phyloP scores from a whole-genome alignment of 2,113 vertebrate genomes.

The Chaenocephalus aceratus region DNA sequence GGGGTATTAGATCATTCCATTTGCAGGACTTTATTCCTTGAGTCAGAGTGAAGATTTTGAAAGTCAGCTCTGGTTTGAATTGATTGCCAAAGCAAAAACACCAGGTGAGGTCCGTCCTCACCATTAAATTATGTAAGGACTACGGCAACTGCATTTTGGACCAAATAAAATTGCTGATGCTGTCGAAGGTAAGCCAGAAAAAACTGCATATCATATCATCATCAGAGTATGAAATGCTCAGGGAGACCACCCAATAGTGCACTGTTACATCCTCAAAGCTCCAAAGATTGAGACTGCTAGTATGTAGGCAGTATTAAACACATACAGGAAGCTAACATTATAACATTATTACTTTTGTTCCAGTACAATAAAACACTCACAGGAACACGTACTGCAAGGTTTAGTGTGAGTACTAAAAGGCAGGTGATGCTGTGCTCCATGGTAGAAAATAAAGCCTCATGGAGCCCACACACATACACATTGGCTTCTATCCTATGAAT shows the following conservation, averaged over 20 bases:
- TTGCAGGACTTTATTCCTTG: not conserved
- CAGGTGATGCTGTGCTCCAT: slow-evolving; percentile 38
- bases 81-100: not conserved
- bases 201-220: not conserved
- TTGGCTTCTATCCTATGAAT: slow-evolving; percentile 50
- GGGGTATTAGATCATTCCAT: not conserved
- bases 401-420: slow-evolving; percentile 8
- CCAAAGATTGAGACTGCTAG: not conserved
- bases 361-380: not conserved
- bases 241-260: no score
- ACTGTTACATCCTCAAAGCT: no score
- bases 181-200: not conserved
- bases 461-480: slow-evolving; percentile 17
- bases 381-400: not conserved
- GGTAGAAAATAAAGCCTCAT: slow-evolving; percentile 17
- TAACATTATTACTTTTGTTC: slow-evolving; percentile 6
- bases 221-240: no score
- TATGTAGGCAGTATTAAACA: not conserved
- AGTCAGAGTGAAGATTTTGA: not conserved
- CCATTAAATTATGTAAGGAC: not conserved
- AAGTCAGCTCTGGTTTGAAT: not conserved
- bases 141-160: not conserved
- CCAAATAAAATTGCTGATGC: not conserved
- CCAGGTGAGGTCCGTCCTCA: not conserved
- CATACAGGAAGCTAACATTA: not conserved